phyloP scores from a whole-genome alignment of 2,797 vertebrate genomes.

The Sciaenops ocellatus region DNA sequence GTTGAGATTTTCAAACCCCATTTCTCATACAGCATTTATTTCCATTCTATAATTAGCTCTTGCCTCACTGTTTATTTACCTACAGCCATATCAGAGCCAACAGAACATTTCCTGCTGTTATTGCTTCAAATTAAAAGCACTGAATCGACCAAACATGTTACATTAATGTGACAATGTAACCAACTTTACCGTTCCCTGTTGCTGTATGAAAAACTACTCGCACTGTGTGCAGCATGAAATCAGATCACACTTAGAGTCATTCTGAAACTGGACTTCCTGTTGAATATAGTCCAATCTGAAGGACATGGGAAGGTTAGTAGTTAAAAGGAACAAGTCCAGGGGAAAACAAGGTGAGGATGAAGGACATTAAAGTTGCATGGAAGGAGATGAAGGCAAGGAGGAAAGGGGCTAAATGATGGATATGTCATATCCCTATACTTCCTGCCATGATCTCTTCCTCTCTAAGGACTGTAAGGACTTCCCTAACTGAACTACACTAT shows the following conservation, averaged over 20 bases:
- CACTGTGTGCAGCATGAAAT: background rate
- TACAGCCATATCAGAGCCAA: background rate
- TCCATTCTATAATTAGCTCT: background rate
- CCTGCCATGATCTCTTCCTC: constrained; percentile 39
- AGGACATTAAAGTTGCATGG: constrained; percentile 24
- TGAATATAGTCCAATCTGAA: constrained; percentile 6
- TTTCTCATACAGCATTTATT: background rate
- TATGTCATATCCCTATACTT: constrained; percentile 52
- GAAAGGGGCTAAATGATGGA: constrained; percentile 35
- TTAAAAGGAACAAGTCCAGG: constrained; percentile 9
- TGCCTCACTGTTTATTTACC: background rate
- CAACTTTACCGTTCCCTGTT: background rate
- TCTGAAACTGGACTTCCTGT: background rate
- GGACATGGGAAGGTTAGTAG: constrained; percentile 2
- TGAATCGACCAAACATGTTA: background rate
- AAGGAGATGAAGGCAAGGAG: background rate
- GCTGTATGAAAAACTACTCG: background rate
- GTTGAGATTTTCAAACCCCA: background rate
- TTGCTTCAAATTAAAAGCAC: background rate
- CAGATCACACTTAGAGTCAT: background rate
- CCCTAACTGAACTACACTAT: constrained; percentile 42
- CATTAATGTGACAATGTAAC: background rate
- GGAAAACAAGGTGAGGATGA: constrained; percentile 33
- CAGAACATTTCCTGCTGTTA: background rate
- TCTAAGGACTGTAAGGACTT: constrained; percentile 34